Evolutionary conservation across 2,113 vertebrate genomes (phyloP).

Genomic region (Psammodynastes pulverulentus): DNA sequence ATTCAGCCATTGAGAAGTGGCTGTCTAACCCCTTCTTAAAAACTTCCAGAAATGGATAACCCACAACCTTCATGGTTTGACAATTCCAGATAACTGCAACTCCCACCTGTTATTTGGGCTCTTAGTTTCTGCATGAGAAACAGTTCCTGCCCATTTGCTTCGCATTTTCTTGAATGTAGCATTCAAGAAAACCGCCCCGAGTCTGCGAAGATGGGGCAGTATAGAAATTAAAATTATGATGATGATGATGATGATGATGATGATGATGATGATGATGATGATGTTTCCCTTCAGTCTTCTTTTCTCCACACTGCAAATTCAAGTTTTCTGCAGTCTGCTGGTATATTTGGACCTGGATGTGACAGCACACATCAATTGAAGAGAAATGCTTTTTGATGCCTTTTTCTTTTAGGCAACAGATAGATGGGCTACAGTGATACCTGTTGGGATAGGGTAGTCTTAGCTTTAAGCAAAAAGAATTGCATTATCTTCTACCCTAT

Average conservation of each 20-base stretch:
- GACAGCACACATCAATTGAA: not conserved
- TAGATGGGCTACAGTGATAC: not conserved
- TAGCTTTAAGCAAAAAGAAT: not conserved
- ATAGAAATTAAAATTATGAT: no score
- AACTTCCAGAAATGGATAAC: not conserved
- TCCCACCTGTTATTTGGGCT: not conserved
- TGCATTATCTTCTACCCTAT: not conserved
- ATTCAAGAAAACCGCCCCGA: no score
- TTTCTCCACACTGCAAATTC: not conserved
- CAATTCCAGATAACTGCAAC: not conserved
- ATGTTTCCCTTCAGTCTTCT: not conserved
- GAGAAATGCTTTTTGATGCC: not conserved
- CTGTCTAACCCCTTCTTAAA: not conserved
- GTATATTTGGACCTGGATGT: not conserved
- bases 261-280: no score
- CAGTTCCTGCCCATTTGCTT: not conserved
- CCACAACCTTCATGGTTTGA: not conserved
- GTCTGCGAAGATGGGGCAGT: no score
- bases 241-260: no score
- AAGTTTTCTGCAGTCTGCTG: not conserved
- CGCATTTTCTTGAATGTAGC: not conserved
- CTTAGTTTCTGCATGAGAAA: not conserved
- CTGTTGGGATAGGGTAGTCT: not conserved
- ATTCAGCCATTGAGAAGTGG: not conserved
- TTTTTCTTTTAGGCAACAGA: not conserved